Evolutionary conservation across 2,113 vertebrate genomes (phyloP), one percentile per base, ranked within the genome.

Genomic region (Ardeotis arabs): DNA sequence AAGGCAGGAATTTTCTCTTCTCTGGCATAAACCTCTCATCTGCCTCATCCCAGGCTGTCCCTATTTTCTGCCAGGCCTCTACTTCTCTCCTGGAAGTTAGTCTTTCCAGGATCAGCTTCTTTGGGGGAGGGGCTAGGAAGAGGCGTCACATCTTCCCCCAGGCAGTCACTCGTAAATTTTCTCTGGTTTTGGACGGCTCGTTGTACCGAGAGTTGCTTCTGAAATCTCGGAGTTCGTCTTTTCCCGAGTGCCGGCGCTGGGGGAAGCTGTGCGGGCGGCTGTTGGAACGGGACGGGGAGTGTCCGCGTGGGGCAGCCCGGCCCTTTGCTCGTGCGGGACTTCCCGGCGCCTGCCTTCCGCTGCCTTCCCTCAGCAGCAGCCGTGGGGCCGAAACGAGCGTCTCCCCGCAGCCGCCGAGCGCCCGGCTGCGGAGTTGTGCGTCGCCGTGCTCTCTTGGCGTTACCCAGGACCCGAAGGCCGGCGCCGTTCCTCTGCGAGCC

Each of bases 1-100:
- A 80, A 96, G 89, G 75, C 87, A 95, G 94, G 94, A 92, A 53
- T 96, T 95, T 73, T 92, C 83, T 97, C 95, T 96, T 96, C 95
- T 97, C 53, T 84, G 94, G 69, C 67, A 13, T 90, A 87, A 94
- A 84, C 55, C 69, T 96, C 96, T 96, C 72, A 64, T 75, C 83
- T 93, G 90, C 81, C 95, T 96, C 73, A 72, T 96, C 95, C 86
- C 58, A 91, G 92, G 94, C 96, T 96, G 92, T 93, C 92, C 93
- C 92, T 72, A 4, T 73, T 96, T 70, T 91, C 95, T 56, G 35
- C 45, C 92, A 90, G 68, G 68, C 78, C 77, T 97, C 94, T 87
- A 56, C 92, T 93, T 97, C 83, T 97, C 80, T 93, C 87, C 83
- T 92, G 95, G 96, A 94, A 86, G 44, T 92, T 64, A 88, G 76